Evolutionary conservation across 2,888 invertebrate genomes (phyloP).

Genomic region (Dolichomitus sp.): DNA sequence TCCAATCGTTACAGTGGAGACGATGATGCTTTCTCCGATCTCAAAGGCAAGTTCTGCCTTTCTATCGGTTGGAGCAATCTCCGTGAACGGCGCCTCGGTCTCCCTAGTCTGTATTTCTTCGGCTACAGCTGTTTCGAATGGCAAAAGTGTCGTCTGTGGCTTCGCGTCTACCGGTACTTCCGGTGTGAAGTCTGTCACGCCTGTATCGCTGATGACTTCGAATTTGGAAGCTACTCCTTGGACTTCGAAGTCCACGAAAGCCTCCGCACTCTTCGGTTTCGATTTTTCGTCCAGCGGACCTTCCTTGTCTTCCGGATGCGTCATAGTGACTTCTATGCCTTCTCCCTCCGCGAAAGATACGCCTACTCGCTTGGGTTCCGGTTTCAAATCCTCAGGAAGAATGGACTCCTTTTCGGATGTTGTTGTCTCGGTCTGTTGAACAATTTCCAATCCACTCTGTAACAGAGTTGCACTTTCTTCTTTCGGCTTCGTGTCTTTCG

Average conservation of each 20-base stretch:
- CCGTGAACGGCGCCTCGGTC: slow-evolving; percentile 81
- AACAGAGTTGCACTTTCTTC: slow-evolving; percentile 78
- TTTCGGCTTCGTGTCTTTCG: slow-evolving; percentile 82
- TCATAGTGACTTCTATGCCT: slow-evolving; percentile 88
- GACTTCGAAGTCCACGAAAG: slow-evolving; percentile 77
- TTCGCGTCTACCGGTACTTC: slow-evolving; percentile 71
- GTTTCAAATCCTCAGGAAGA: slow-evolving; percentile 85
- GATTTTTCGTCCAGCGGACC: slow-evolving; percentile 71
- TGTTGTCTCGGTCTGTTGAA: slow-evolving; percentile 86
- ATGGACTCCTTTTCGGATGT: slow-evolving; percentile 87
- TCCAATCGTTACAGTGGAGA: slow-evolving; percentile 77
- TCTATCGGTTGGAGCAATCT: slow-evolving; percentile 87
- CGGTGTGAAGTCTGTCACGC: slow-evolving; percentile 70
- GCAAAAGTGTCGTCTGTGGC: slow-evolving; percentile 77
- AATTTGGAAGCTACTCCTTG: slow-evolving; percentile 78
- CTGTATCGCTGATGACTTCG: slow-evolving; percentile 78
- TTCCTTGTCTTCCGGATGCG: slow-evolving; percentile 84
- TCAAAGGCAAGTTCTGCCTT: slow-evolving; percentile 85
- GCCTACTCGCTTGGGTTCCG: slow-evolving; percentile 87
- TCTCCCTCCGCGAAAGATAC: slow-evolving; percentile 88
- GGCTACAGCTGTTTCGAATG: slow-evolving; percentile 78
- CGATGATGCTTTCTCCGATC: slow-evolving; percentile 78
- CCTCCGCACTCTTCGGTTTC: slow-evolving; percentile 76
- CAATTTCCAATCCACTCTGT: slow-evolving; percentile 86
- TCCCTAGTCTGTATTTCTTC: slow-evolving; percentile 81